Base-by-base conservation (phyloP, 2,113 vertebrate genomes). In the Antennarius striatus region DNA sequence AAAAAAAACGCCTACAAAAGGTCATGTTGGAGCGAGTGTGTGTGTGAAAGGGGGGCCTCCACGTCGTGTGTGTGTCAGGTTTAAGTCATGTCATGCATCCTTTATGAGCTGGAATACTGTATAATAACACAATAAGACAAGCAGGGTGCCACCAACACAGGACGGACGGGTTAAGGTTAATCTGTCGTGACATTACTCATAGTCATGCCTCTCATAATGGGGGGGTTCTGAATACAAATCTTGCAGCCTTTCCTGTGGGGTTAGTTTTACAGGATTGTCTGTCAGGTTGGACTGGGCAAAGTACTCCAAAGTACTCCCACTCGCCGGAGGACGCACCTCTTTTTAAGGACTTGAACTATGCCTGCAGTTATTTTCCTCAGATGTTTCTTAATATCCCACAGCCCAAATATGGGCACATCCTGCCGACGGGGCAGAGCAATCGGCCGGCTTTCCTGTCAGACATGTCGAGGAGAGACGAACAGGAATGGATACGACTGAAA, bases 381-480 rank as follows among this genome's bases (percentile, higher is more conserved):
- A 28, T 9, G 68, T 84, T 83, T 79, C 86, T 60, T 67, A 77
- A 82, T 36, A 36, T 51, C 10, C 63, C 0, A 2, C 8, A 1
- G 60, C n/a, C 83, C 82, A 74, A 84, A 89, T 90, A 84, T 89
- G 89, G 87, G 45, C 70, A 84, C 32, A 60, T 86, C 83, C 89
- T 83, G 65, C 59, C 11, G 7, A 12, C 43, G 5, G 28, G 36
- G 55, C 12, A 1, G 13, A 3, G n/a, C 66, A 47, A 64, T 36
- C 46, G 58, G 11, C 48, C 13, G 1, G 13, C 53, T 49, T 75
- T 86, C 84, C 71, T 80, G 87, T 61, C 69, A 68, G 54, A 68
- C 75, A 80, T 82, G 78, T 86, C 65, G 28, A 14, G 30, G 17
- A 50, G 48, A 30, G 52, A 32, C 12, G 30, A 28, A 50, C 48